Evolutionary conservation across 2,113 vertebrate species (phyloP), one percentile per base, ranked within the genome.

Genomic region (Mobula hypostoma): DNA sequence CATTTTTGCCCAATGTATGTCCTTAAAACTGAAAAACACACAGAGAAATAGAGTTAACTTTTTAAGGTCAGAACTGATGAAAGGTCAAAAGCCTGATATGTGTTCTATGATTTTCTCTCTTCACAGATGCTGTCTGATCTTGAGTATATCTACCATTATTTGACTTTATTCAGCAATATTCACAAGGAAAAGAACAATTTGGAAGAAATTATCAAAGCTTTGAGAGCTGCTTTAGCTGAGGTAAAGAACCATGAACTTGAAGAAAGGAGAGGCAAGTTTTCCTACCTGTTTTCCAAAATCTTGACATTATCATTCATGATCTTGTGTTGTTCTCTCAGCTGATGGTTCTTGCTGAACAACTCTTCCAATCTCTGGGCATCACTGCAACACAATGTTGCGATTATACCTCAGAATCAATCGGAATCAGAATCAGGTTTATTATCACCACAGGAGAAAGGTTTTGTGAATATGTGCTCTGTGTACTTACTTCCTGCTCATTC

Each of bases 301-400:
- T 98, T 98, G 8, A 99, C 97, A 14, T 99, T 99, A 88, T 99
- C 99, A 29, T 98, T 98, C 27, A 99, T 97, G 0, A 96, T 94
- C 90, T 97, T 97, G 95, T 99, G 98, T 92, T 99, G 98, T 94
- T 99, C 99, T 95, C 98, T 96, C 95, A 99, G 96, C 92, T 98
- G 98, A 78, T 99, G 98, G 96, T 99, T 99, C 96, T 98, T 99
- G 94, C 96, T 96, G 94, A 98, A 99, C 63, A 99, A 94, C 94
- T 99, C 98, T 95, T 99, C 99, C 82, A 98, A 97, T 94, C 98
- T 96, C 95, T 98, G 98, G 15, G 97, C 96, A 7, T 99, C 98
- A 0, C 99, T 99, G 95, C 40, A 80, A 11, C 95, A 94, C 17
- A 94, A 48, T 40, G 36, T 14, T 40, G 17, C 14, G 40, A 15